Evolutionary conservation across 2,888 invertebrate species (phyloP), one percentile per base, ranked within the genome.

Genomic region (Tupiocoris notatus): DNA sequence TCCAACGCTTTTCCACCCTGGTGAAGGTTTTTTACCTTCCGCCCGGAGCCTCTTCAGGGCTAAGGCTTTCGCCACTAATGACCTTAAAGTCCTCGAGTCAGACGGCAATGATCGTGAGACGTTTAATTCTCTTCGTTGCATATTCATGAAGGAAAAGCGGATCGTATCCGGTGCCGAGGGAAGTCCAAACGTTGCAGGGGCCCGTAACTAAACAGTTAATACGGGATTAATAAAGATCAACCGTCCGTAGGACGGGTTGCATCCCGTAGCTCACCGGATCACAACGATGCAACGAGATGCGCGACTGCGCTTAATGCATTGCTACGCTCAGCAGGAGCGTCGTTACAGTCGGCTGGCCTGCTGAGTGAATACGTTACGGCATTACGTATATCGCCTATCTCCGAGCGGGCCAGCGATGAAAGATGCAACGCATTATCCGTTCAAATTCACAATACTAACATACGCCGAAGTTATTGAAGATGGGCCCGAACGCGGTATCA

Each of bases 181-280:
- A 57, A 57, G 65, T 65, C 65, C 65, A 39, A 39, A n/a, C n/a
- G n/a, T n/a, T n/a, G 39, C 39, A 39, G 39, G 39, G 39, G 39
- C 67, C 67, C 67, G 57, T 67, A 67, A 67, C 67, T 67, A 67
- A 67, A 67, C 57, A 22, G 67, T 56, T 67, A 67, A 67, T 67
- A 67, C 67, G 67, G 67, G 67, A 67, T 67, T 67, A 67, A 67
- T 67, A 67, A 56, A 67, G 67, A 54, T 67, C 67, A 67, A 67
- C 67, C 17, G 57, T 54, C 67, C 54, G 67, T 39, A 39, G n/a
- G 39, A 39, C 39, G 12, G n/a, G 6, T 39, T 7, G 39, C 39
- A 39, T 3, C 39, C 39, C 12, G 12, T 39, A 7, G 39, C 39
- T 39, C 3, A 39, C 3, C 12, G 6, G 6, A 39, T 12, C 39